Conservation (phyloP, 1,140 invertebrate genomes). For the Formica selysi region DNA sequence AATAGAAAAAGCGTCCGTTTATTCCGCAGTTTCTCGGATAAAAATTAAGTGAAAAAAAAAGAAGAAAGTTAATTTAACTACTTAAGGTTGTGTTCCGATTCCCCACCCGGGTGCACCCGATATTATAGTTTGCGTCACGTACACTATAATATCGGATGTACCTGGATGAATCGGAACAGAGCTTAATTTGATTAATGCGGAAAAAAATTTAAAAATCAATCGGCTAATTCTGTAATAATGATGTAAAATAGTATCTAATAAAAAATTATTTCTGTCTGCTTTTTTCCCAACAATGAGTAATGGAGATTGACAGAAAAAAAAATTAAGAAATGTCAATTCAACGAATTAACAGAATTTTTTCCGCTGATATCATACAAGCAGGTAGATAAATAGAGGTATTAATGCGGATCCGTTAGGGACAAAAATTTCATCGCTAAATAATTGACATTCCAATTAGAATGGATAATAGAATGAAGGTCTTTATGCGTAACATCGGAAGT, state of each 20-base stretch:
- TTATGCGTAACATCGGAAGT: slow-evolving; percentile 28
- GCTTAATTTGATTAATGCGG: not conserved
- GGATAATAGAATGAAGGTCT: slow-evolving; percentile 7
- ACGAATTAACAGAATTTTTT: not conserved
- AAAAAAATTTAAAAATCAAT: not conserved
- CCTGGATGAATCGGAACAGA: too few relatives aligned
- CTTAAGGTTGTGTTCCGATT: too few relatives aligned
- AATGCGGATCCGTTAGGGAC: not conserved
- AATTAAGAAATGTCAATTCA: not conserved
- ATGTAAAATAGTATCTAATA: not conserved
- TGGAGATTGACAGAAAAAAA: not conserved
- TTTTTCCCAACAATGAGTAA: not conserved
- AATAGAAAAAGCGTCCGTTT: not conserved
- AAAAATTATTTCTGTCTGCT: not conserved
- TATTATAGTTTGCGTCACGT: too few relatives aligned
- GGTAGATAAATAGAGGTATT: slow-evolving; percentile 14
- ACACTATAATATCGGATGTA: too few relatives aligned
- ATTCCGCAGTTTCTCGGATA: not conserved
- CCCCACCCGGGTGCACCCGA: too few relatives aligned
- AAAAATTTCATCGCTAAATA: slow-evolving; percentile 59
- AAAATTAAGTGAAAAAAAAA: not conserved
- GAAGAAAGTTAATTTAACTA: not conserved
- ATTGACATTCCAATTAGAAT: slow-evolving; percentile 64
- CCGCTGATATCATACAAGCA: not conserved
- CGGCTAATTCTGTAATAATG: not conserved